Percentiles rank a stretch among this genome's conserved stretches.
phyloP scores from a whole-genome alignment of 2,888 invertebrate genomes.

The Drosophila emarginata region DNA sequence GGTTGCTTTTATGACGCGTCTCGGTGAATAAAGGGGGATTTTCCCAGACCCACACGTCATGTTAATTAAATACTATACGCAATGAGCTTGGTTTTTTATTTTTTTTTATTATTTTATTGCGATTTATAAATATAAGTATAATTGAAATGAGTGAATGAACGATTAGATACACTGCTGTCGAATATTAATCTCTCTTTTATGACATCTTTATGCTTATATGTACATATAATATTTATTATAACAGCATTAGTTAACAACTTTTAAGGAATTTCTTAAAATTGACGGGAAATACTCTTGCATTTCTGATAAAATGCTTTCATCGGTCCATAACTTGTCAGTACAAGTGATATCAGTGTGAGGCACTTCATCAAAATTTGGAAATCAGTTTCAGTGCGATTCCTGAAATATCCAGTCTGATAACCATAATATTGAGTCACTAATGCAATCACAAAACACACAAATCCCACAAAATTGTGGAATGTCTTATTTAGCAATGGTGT shows the following conservation, averaged over 20 bases:
- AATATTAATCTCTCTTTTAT: not conserved
- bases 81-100: not conserved
- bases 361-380: slow-evolving; percentile 73
- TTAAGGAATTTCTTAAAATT: slow-evolving; percentile 45
- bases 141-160: not conserved
- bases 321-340: slow-evolving; percentile 74
- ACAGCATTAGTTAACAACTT: slow-evolving; percentile 11
- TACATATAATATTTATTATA: no score
- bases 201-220: slow-evolving; percentile 16
- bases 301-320: slow-evolving; percentile 70
- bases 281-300: slow-evolving; percentile 48
- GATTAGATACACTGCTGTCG: slow-evolving; percentile 32
- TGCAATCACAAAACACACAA: slow-evolving; percentile 76
- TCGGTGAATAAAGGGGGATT: slow-evolving; percentile 10
- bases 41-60: slow-evolving; percentile 22
- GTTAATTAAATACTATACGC: not conserved
- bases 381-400: slow-evolving; percentile 52
- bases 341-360: slow-evolving; percentile 74
- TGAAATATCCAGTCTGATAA: slow-evolving; percentile 78
- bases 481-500: slow-evolving; percentile 78
- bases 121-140: slow-evolving; percentile 12
- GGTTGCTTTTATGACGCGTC: not conserved
- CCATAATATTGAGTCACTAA: slow-evolving; percentile 79
- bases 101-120: slow-evolving; percentile 15
- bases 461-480: slow-evolving; percentile 77